Base-by-base conservation (phyloP, 2,797 vertebrate species). In the Pagetopsis macropterus region DNA sequence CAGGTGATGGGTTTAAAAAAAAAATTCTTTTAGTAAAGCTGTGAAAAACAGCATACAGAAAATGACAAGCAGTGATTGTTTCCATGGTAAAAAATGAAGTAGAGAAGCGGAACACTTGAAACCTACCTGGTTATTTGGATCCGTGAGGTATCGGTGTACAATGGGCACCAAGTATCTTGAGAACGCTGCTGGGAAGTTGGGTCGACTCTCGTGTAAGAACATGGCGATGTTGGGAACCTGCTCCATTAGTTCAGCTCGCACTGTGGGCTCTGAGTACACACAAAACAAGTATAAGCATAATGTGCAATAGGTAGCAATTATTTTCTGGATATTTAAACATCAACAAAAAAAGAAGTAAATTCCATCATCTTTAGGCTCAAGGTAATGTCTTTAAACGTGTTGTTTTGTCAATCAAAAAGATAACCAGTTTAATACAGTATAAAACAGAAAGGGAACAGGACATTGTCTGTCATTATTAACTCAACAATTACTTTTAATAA, bases 191-290 rank as follows among this genome's bases (percentile, higher is more conserved):
- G 96, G 95, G 72, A 97, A 97, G 87, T 95, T 94, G 63, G 95
- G 95, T 61, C 95, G 92, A 89, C 93, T 97, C 90, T 96, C 97
- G 49, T 96, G 96, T 57, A 97, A 93, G 87, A 97, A 97, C 93
- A 96, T 94, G 70, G 95, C 95, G 69, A 97, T 93, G 49, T 97
- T 95, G 76, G 96, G 96, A 58, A 97, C 94, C 81, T 97, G 96
- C 65, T 97, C 96, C 96, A 97, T 96, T 84, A 98, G 93, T 82
- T 98, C 97, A 19, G 96, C 95, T 75, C 95, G 86, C 45, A 97
- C 96, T 16, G 96, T 96, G 37, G 97, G 96, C 84, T 98, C 97
- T 98, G 87, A 78, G 78, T 69, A 61, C 31, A 87, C 46, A 82
- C 31, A 76, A 55, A 21, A 33, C 8, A 49, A 27, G 21, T 12